Evolutionary conservation across 2,797 vertebrate genomes (phyloP), one percentile per base, ranked within the genome.

Genomic region (Megalops cyprinoides): DNA sequence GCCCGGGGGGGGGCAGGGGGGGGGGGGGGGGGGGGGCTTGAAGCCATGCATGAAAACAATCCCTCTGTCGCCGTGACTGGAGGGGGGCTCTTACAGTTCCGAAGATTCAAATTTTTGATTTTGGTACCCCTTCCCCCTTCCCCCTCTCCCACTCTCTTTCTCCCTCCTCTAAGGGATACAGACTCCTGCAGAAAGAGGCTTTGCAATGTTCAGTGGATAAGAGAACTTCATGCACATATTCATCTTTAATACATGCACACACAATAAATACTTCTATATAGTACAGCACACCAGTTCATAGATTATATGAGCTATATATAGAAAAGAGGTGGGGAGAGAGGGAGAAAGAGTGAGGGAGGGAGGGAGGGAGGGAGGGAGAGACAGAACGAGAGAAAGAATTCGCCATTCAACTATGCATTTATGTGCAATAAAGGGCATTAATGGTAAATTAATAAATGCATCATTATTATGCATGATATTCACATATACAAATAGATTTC

Each of bases 281-380:
- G 18, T 62, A 2, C 31, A 39, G 15, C 31, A 5, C 31, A 39
- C 31, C 34, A 39, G 9, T 6, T 67, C 14, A 67, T 12, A 6
- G 1, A 37, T 39, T 37, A 8, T 31, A 39, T 12, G n/a, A n/a
- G n/a, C n/a, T n/a, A n/a, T n/a, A n/a, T n/a, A 39, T 14, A 20
- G 62, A 8, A 12, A 14, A n/a, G 5, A 46, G 2, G 44, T 12
- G 25, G 73, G 51, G 67, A 49, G 74, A 81, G 71, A 78, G 71
- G 81, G 78, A 84, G 71, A 88, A 74, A 78, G 56, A 83, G 78
- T 81, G 74, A 81, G 55, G 86, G 48, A 60, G 39, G 48, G 51
- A 71, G 75, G 81, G 62, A 46, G 78, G 84, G 7, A 62, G 80
- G 53, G 55, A 53, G 51, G 53, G 28, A 31, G 31, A 65, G 28